phyloP scores from a whole-genome alignment of 2,888 invertebrate genomes.

The Pachymerium ferrugineum region DNA sequence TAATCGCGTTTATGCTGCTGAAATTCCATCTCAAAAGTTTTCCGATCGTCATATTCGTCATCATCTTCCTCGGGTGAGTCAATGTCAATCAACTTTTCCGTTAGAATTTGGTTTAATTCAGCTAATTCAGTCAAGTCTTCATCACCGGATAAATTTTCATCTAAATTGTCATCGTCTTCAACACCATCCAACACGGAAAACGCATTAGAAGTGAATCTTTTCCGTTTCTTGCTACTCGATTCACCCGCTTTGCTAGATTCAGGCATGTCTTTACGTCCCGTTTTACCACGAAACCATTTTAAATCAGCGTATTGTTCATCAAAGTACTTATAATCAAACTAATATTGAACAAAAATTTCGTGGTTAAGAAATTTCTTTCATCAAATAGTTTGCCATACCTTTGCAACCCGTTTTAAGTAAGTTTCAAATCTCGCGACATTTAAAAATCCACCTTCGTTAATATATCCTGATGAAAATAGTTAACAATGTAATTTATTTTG shows the following conservation, averaged over 20 bases:
- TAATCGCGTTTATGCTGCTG: constrained; percentile 79
- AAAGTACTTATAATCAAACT: constrained; percentile 35
- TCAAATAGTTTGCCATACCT: constrained; percentile 60
- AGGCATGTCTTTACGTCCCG: constrained; percentile 50
- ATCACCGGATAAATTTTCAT: neutral
- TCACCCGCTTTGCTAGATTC: neutral
- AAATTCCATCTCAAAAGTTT: constrained; percentile 61
- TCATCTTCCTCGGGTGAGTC: constrained; percentile 51
- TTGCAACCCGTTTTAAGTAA: constrained; percentile 69
- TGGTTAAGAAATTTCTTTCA: constrained; percentile 47
- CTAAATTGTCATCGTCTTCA: neutral
- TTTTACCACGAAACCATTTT: constrained; percentile 74
- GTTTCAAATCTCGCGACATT: constrained; percentile 77
- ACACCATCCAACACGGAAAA: neutral
- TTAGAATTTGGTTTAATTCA: neutral
- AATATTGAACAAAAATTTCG: neutral
- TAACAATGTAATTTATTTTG: neutral
- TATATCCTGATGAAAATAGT: constrained; percentile 62
- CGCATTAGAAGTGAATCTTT: neutral
- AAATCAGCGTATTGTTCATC: constrained; percentile 59
- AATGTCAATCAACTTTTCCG: constrained; percentile 36
- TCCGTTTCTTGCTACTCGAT: neutral
- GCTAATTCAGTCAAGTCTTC: too few relatives aligned
- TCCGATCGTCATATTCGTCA: constrained; percentile 44
- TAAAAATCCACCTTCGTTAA: constrained; percentile 81